Base-by-base conservation (phyloP, 2,888 invertebrate species). In the Rhingia rostrata region DNA sequence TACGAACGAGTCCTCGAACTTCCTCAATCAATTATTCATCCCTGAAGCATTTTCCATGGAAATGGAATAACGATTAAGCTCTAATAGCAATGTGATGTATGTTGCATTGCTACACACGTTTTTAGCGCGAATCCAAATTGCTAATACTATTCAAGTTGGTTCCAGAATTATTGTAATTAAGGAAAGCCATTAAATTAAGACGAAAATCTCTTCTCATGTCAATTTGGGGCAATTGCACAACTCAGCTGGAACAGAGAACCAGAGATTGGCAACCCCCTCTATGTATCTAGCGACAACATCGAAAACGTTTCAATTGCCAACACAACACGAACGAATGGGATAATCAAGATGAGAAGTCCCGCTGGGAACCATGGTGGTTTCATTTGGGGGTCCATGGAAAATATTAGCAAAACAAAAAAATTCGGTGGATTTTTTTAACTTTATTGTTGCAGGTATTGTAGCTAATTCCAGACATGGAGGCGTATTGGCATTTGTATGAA, bases 321-420 rank as follows among this genome's bases (percentile, higher is more conserved):
- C 22, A 63, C 75, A 58, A 67, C 41, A 64, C 53, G 33, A 77
- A 77, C 47, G 61, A 51, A 63, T 64, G 43, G 63, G 54, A 63
- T 60, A 64, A 69, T 83, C 61, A 69, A 69, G 67, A 74, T 79
- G 51, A 51, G 73, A 53, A 69, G n/a, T 43, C 79, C 83, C 64
- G 54, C 45, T 72, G 83, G 67, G 69, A 73, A 41, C 60, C 54
- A 35, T 33, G 49, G 69, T 64, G 58, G 69, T 53, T 63, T 51
- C 69, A 79, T 73, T 73, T 58, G 41, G 56, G 51, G 5, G 9
- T 39, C 49, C 12, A 30, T 61, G 45, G 60, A 60, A 53, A n/a
- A n/a, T n/a, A n/a, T n/a, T n/a, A n/a, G n/a, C 53, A 37, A 60
- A 60, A 70, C 73, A 45, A 45, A 39, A 58, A 67, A 39, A 56